Conservation (phyloP, 2,888 invertebrate species). For the Noctua pronuba region DNA sequence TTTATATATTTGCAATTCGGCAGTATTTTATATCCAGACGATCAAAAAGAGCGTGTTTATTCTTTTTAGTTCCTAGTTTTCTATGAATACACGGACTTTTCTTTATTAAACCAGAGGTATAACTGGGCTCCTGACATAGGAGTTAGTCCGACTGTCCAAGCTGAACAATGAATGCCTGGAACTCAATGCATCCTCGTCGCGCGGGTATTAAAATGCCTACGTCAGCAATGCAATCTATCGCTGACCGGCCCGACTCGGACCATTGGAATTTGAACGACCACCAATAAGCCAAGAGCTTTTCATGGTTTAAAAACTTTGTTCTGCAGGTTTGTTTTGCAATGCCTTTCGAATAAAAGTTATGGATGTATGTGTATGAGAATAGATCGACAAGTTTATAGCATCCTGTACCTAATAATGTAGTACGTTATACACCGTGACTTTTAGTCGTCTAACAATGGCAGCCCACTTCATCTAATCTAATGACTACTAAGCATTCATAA, state of each 20-base stretch:
- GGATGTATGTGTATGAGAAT: not conserved
- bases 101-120: not conserved
- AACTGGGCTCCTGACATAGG: not conserved
- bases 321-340: not conserved
- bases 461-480: too few species aligned
- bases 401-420: not conserved
- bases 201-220: constrained; percentile 58
- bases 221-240: constrained; percentile 54
- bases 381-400: not conserved
- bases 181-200: constrained; percentile 43
- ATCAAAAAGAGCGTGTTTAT: not conserved
- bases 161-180: constrained; percentile 50
- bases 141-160: constrained; percentile 14
- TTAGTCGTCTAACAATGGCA: too few species aligned
- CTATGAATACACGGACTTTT: not conserved
- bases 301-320: constrained; percentile 4
- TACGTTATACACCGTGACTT: too few species aligned
- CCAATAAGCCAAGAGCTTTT: constrained; percentile 33
- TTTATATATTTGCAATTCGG: not conserved
- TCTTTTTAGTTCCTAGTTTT: not conserved
- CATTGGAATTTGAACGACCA: constrained; percentile 49
- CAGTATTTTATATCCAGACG: not conserved
- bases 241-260: constrained; percentile 23
- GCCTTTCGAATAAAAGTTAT: not conserved
- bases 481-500: too few species aligned